Conservation (phyloP, 2,797 vertebrate species). For the Vipera latastei region DNA sequence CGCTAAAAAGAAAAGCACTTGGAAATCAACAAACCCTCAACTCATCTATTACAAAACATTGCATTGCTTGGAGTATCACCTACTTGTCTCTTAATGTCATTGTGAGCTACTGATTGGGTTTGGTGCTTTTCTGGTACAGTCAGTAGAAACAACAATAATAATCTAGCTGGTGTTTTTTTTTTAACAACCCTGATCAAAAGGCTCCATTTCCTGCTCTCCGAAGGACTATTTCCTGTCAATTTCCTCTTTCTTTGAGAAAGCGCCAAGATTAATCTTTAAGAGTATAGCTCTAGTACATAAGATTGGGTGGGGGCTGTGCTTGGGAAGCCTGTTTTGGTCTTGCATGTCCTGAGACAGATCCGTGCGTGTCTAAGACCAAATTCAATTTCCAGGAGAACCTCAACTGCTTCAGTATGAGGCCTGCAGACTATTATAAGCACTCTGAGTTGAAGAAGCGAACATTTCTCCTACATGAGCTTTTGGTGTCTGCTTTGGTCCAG, state of each 20-base stretch:
- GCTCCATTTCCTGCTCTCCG: background rate
- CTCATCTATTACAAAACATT: too few relatives aligned
- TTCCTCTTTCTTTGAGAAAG: background rate
- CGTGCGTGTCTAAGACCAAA: background rate
- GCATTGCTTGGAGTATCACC: too few relatives aligned
- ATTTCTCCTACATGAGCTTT: constrained; percentile 35
- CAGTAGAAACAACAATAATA: too few relatives aligned
- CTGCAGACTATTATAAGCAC: constrained; percentile 62
- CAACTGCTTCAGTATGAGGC: background rate
- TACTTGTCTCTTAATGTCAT: too few relatives aligned
- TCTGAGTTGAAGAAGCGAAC: constrained; percentile 61
- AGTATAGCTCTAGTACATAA: too few relatives aligned
- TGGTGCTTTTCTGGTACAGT: too few relatives aligned
- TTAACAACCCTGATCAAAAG: too few relatives aligned
- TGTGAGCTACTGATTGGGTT: too few relatives aligned
- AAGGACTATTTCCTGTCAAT: background rate
- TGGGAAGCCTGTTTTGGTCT: background rate
- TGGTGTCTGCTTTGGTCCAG: too few relatives aligned
- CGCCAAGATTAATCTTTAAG: background rate
- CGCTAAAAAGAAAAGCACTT: too few relatives aligned
- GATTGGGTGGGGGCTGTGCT: background rate
- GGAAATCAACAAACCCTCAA: too few relatives aligned
- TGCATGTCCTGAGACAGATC: background rate
- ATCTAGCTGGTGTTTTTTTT: too few relatives aligned
- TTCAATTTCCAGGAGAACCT: background rate